A percentile compares a stretch with the other conserved stretches of the same genome.
Conservation (phyloP, 2,888 invertebrate genomes). For the Blera fallax region DNA sequence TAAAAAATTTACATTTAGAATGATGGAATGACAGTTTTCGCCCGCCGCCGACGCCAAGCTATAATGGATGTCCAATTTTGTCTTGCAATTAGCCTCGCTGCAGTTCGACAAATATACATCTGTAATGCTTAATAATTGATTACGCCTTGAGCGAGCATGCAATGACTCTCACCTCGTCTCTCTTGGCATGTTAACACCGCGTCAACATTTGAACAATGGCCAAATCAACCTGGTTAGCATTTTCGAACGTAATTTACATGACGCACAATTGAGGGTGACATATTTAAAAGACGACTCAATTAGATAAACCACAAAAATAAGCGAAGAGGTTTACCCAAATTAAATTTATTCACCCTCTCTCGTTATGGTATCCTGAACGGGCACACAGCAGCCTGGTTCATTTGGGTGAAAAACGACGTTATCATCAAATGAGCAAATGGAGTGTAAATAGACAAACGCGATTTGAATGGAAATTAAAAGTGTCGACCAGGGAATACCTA, state of each 20-base stretch:
- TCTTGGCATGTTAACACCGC: slow-evolving; percentile 49
- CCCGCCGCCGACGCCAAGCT: slow-evolving; percentile 59
- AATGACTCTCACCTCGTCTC: slow-evolving; percentile 29
- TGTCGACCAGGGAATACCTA: slow-evolving; percentile 72
- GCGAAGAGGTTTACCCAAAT: slow-evolving; percentile 79
- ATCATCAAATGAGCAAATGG: slow-evolving; percentile 82
- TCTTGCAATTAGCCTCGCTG: slow-evolving; percentile 65
- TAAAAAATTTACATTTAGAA: slow-evolving; percentile 70
- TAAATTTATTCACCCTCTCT: slow-evolving; percentile 81
- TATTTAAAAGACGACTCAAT: slow-evolving; percentile 80
- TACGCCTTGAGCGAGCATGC: slow-evolving; percentile 53
- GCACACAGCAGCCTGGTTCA: slow-evolving; percentile 30
- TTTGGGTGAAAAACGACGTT: slow-evolving; percentile 73
- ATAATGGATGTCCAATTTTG: slow-evolving; percentile 67
- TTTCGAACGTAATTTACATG: slow-evolving; percentile 63
- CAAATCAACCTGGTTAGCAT: slow-evolving; percentile 72
- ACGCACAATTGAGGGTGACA: slow-evolving; percentile 74
- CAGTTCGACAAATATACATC: slow-evolving; percentile 44
- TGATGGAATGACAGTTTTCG: slow-evolving; percentile 73
- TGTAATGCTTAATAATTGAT: slow-evolving; percentile 69
- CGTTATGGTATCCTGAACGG: slow-evolving; percentile 54
- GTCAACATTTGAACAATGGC: slow-evolving; percentile 69
- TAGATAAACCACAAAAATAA: slow-evolving; percentile 81
- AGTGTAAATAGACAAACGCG: slow-evolving; percentile 82
- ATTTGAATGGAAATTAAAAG: slow-evolving; percentile 80